Evolutionary conservation across 2,797 vertebrate species (phyloP), one percentile per base, ranked within the genome.

Genomic region (Carapus acus): DNA sequence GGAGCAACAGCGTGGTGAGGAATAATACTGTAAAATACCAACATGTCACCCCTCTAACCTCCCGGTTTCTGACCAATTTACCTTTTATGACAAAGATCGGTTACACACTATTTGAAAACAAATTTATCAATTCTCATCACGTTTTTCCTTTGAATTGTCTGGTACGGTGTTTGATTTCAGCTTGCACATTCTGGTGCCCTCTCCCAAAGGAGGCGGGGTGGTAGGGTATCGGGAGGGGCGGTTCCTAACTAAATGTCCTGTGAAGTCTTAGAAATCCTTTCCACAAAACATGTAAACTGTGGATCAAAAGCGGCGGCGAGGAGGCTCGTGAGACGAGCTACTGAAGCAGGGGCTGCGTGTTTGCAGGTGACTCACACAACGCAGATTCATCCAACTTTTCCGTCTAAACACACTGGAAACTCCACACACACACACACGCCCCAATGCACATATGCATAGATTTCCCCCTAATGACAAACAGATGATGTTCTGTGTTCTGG

Each of bases 391-490:
- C 36, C 52, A 62, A 27, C 47, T 55, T 56, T 36, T 23, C 37
- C 8, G 5, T 59, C 40, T 48, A 69, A 71, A 65, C 59, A 60
- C 43, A 7, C 21, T 21, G 47, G 27, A 27, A 53, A 22, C 17
- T 54, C 24, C 40, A 44, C 65, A 9, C 24, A 74, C 62, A 62
- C 69, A 71, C 73, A 66, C 69, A 65, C n/a, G 51, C 48, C 43
- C 49, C 22, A 71, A 23, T 37, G 59, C 47, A 74, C 73, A 77
- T 47, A 73, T 24, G 59, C 67, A 48, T 38, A n/a, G 44, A 52
- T 52, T 54, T 49, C 38, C 24, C 53, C 41, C 33, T 61, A 47
- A 76, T 70, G 61, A 73, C 71, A 71, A 77, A 79, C 74, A 67
- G 58, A 68, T 73, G 65, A 69, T 50, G 36, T 33, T 34, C 49